Evolutionary conservation across 2,113 vertebrate genomes (phyloP).

Genomic region (Elephantulus edwardii): DNA sequence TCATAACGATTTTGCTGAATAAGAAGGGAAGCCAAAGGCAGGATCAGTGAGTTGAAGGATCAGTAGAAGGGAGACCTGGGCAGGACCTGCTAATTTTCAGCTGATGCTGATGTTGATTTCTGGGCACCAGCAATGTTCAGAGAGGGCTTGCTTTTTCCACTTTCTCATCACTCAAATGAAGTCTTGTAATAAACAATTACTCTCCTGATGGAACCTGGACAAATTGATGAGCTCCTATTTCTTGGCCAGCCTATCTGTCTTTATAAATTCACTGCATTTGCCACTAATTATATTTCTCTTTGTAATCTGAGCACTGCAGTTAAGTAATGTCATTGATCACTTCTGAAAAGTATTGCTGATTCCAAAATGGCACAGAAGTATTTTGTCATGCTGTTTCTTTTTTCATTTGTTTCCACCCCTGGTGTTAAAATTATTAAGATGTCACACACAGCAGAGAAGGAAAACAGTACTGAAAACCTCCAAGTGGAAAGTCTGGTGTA

Average conservation of each 20-base stretch:
- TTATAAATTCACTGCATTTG: conserved; percentile 81
- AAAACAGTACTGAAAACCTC: conserved; percentile 24
- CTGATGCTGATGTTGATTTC: neutral
- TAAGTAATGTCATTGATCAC: conserved; percentile 90
- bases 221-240: conserved; percentile 80
- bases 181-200: conserved; percentile 70
- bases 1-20: neutral
- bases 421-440: conserved; percentile 69
- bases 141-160: neutral
- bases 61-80: neutral
- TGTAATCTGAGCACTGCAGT: conserved; percentile 84
- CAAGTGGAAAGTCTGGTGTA: neutral
- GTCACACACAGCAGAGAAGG: conserved; percentile 45
- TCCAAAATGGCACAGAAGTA: conserved; percentile 77
- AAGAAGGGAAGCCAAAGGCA: conserved; percentile 6
- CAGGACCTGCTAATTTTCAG: neutral
- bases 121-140: neutral
- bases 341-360: conserved; percentile 85
- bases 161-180: conserved; percentile 55
- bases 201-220: conserved; percentile 68
- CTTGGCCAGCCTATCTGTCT: conserved; percentile 79
- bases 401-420: conserved; percentile 51
- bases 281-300: conserved; percentile 86
- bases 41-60: neutral
- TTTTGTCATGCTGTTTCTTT: conserved; percentile 77